Conservation (phyloP, 2,113 vertebrate species). For the Petroica traversi region DNA sequence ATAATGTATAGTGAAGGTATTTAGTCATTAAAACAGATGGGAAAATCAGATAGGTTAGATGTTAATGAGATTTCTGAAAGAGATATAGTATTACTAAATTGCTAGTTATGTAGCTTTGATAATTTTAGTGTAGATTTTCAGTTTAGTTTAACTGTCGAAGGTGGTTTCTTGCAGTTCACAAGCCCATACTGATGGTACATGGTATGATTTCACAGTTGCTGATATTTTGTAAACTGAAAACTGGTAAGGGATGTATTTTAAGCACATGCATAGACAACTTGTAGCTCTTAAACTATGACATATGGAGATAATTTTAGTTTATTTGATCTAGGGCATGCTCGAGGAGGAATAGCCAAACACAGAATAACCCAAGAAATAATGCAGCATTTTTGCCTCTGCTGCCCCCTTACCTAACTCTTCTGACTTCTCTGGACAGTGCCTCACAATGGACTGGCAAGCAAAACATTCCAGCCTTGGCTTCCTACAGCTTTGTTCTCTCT, state of each 20-base stretch:
- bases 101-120: background rate
- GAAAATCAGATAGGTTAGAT: background rate
- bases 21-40: background rate
- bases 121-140: background rate
- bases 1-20: background rate
- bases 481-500: background rate
- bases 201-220: background rate
- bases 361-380: background rate
- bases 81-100: background rate
- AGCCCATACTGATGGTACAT: background rate
- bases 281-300: background rate
- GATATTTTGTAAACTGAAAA: background rate
- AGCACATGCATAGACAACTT: background rate
- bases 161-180: background rate
- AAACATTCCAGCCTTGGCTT: background rate
- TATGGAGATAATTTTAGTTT: background rate
- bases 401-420: background rate
- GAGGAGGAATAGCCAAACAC: background rate
- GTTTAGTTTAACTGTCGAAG: background rate
- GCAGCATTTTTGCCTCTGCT: background rate
- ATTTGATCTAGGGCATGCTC: background rate
- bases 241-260: background rate
- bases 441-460: background rate
- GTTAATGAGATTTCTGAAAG: background rate
- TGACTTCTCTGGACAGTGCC: background rate